These are phyloP conservation scores for Podarcis lilfordi DNA, from an alignment of 2,797 vertebrate genomes.

Conservation along the genomic window DNA sequence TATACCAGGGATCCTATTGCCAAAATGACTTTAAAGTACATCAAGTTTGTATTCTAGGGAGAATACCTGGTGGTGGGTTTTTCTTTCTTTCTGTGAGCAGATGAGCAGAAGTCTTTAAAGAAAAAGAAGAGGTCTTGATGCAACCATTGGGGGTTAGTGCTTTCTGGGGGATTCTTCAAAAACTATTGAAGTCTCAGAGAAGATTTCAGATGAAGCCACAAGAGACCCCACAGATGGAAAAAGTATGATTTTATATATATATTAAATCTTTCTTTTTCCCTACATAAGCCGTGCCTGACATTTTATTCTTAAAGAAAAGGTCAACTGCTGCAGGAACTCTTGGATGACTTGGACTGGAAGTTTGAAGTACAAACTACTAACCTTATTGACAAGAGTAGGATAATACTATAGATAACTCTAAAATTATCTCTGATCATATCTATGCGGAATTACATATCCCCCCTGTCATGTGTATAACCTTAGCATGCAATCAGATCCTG, in stretches of 20 bases:
- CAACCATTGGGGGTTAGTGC: neutral
- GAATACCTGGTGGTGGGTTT: neutral
- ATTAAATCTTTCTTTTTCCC: neutral
- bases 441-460: neutral
- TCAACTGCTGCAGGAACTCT: neutral
- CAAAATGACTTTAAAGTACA: neutral
- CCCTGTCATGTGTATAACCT: neutral
- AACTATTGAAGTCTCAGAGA: slow-evolving; percentile 15
- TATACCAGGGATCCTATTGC: neutral
- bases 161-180: slow-evolving; percentile 17
- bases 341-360: neutral
- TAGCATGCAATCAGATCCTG: neutral
- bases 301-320: slow-evolving; percentile 7
- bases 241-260: neutral
- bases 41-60: slow-evolving; percentile 12
- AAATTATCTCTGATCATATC: neutral
- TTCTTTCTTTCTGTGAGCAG: slow-evolving; percentile 11
- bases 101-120: slow-evolving; percentile 27
- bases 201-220: neutral
- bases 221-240: neutral
- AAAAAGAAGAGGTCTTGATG: slow-evolving; percentile 1
- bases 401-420: neutral
- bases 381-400: neutral
- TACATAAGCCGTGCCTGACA: neutral
- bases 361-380: neutral